Conservation (phyloP, 2,797 vertebrate genomes). For the Platalea minor region DNA sequence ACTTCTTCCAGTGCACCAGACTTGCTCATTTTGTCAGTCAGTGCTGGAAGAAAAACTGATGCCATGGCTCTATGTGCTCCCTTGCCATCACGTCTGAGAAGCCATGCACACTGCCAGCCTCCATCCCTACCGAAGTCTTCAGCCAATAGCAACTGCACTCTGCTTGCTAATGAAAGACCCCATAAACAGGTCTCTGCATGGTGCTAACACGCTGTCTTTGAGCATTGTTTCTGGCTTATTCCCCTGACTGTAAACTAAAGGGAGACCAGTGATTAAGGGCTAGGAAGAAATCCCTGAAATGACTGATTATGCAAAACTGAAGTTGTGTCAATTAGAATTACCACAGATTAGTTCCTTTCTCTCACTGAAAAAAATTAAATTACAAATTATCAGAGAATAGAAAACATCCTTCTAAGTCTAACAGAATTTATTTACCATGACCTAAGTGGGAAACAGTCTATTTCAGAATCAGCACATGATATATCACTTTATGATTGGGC, state of each 20-base stretch:
- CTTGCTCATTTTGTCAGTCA: neutral
- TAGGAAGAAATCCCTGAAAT: neutral
- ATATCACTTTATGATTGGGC: neutral
- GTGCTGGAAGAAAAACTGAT: neutral
- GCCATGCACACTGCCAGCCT: neutral
- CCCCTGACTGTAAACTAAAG: neutral
- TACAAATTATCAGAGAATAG: neutral
- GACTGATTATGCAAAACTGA: neutral
- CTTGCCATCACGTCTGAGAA: neutral
- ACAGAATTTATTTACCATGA: neutral
- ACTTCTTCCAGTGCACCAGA: neutral
- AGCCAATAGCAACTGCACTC: neutral
- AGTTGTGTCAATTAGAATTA: constrained; percentile 1
- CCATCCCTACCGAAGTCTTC: neutral
- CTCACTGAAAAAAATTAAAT: neutral
- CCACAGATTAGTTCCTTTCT: neutral
- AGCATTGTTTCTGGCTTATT: neutral
- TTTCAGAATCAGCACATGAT: neutral
- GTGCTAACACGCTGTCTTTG: neutral
- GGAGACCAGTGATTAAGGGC: neutral
- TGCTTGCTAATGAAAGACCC: neutral
- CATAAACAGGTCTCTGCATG: neutral
- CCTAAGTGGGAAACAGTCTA: neutral
- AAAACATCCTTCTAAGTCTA: neutral
- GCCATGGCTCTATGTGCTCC: neutral